Evolutionary conservation across 2,113 vertebrate species (phyloP), one percentile per base, ranked within the genome.

Genomic region (Eubucco bourcierii): DNA sequence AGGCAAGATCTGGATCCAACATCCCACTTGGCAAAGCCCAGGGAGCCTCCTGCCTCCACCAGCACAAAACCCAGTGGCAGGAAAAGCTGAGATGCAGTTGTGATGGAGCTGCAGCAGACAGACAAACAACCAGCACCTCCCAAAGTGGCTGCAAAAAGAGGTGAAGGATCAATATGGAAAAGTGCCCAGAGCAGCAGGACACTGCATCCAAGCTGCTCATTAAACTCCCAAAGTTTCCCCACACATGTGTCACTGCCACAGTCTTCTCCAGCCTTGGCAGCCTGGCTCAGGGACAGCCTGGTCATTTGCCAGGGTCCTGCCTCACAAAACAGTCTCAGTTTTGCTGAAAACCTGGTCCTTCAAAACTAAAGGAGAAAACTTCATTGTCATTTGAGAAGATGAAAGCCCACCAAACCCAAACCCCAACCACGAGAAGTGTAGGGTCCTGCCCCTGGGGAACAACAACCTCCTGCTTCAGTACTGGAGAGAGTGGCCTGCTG

Each of bases 171-270:
- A 6, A 92, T 90, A 65, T 66, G 94, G 94, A 95, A 82, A 88
- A 41, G 66, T 89, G 93, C 91, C 89, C 89, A 21, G 75, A 89
- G 37, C 89, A 94, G 87, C 84, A 88, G 95, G 94, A 89, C 71
- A 20, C 74, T 10, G 89, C 91, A n/a, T 82, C 55, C 20, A 31
- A 88, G 61, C 4, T 52, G 31, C 93, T 95, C 50, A 21, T 89
- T 93, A 94, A 65, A 86, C 27, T 39, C 33, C 53, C 5, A 53
- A 84, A 37, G 33, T 78, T 87, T 67, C 59, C 80, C 24, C 5
- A 1, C 47, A 8, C 0, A 1, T 1, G 3, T 27, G 72, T 21
- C 1, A 10, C 73, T 83, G 86, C 66, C 90, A 41, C 83, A 64
- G 73, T 4, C 94, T 34, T 15, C 82, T 47, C 17, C 80, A 55